Conservation (phyloP, 2,113 vertebrate species). For the Podilymbus podiceps region DNA sequence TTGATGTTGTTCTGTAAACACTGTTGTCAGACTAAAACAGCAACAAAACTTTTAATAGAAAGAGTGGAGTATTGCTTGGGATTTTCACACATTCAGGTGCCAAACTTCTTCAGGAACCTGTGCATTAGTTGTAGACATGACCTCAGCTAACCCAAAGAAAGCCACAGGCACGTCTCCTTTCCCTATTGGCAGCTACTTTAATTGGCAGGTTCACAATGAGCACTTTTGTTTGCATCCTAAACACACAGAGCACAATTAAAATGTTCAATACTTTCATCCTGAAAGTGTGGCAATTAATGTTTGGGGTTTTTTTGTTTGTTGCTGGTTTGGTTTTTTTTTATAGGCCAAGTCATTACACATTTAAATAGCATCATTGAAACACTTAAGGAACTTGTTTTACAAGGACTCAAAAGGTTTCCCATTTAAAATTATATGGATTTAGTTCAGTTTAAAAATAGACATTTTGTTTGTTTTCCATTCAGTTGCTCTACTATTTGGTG, state of each 20-base stretch:
- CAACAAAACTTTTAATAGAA: conserved; percentile 38
- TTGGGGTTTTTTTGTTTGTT: background rate
- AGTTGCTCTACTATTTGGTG: conserved; percentile 11
- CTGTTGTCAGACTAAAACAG: background rate
- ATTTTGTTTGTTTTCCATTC: conserved; percentile 55
- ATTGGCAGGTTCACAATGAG: conserved; percentile 78
- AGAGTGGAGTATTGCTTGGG: background rate
- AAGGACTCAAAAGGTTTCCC: conserved; percentile 22
- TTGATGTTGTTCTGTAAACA: conserved; percentile 6
- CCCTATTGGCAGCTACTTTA: conserved; percentile 51
- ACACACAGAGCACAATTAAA: conserved; percentile 55
- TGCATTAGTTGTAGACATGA: conserved; percentile 60
- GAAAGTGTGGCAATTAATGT: conserved; percentile 62
- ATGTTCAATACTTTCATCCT: conserved; percentile 68
- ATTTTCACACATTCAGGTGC: conserved; percentile 22
- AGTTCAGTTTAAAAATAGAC: conserved; percentile 47
- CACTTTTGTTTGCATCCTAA: conserved; percentile 75
- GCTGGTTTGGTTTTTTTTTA: background rate
- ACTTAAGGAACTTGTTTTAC: conserved; percentile 40
- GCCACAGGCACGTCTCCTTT: conserved; percentile 58
- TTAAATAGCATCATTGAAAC: conserved; percentile 69
- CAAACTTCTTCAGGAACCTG: conserved; percentile 63
- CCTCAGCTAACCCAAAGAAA: conserved; percentile 70
- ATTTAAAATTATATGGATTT: conserved; percentile 56
- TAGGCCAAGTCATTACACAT: conserved; percentile 55